Base-by-base conservation (phyloP, 2,888 invertebrate species). In the Eretmocerus hayati region DNA sequence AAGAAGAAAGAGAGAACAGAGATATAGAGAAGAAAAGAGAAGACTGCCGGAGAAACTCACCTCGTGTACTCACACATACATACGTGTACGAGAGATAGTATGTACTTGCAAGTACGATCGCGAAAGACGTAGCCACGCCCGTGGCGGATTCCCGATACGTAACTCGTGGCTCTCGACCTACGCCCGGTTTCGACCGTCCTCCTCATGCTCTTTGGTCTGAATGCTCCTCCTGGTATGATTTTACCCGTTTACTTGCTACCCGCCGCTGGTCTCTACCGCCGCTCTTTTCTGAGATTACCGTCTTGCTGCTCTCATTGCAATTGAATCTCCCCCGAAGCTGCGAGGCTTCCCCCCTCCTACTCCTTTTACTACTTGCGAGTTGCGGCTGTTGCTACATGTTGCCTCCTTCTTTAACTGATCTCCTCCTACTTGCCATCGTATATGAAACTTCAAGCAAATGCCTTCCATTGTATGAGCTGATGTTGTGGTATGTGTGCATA, bases 131-230 rank as follows among this genome's bases (percentile, higher is more conserved):
- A 58, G 70, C 70, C 71, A 70, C 71, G 70, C 70, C 71, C 71
- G 69, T 71, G 64, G 68, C 66, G 64, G 66, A 71, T 69, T 70
- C 69, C 66, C 67, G 68, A 69, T 71, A 71, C 69, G 70, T 69
- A 71, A 70, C 69, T 69, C 67, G 69, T 69, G 68, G 67, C 67
- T 69, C 69, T 69, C 69, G 65, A 68, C 69, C 71, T 70, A 71
- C 69, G 67, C 59, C 55, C 53, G 50, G 57, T 62, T 61, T 62
- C 62, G 63, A 62, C 60, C 62, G 62, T 56, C 56, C 56, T 45
- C 52, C 49, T n/a, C n/a, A n/a, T 40, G 36, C 38, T 42, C n/a
- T n/a, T n/a, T n/a, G n/a, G n/a, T n/a, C n/a, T n/a, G n/a, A n/a
- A n/a, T n/a, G n/a, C n/a, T n/a, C n/a, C n/a, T n/a, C n/a, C n/a